Conservation (phyloP, 2,113 vertebrate species). For the Tachycineta bicolor region DNA sequence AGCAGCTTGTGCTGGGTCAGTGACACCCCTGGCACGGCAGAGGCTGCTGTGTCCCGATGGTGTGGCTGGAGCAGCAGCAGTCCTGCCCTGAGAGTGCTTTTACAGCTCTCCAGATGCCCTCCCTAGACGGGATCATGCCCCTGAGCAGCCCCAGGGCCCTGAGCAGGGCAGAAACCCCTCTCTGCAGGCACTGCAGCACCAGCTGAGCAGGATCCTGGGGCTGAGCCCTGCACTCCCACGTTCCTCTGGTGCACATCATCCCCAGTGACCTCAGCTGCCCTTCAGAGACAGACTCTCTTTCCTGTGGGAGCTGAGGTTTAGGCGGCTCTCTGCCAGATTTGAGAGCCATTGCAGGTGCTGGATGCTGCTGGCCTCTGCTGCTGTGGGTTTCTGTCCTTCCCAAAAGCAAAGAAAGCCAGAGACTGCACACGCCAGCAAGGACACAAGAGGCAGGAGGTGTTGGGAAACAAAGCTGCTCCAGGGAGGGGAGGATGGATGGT, state of each 20-base stretch:
- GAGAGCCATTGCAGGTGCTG: not conserved
- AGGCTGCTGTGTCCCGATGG: not conserved
- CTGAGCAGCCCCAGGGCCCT: not conserved
- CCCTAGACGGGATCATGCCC: not conserved
- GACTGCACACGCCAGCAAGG: not conserved
- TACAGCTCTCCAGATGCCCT: not conserved
- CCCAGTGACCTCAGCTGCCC: slow-evolving; percentile 10
- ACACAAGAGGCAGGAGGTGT: not conserved
- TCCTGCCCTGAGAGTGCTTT: not conserved
- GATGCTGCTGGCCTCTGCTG: not conserved
- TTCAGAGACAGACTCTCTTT: not conserved
- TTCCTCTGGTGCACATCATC: not conserved
- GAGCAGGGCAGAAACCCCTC: not conserved
- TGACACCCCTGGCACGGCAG: not conserved
- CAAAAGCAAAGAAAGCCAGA: not conserved
- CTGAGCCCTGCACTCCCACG: not conserved
- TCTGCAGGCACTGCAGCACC: not conserved
- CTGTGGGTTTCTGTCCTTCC: not conserved
- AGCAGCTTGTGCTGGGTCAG: not conserved
- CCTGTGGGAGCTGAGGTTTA: not conserved
- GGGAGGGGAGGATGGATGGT: not conserved
- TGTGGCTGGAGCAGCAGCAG: not conserved
- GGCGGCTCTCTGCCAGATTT: not conserved
- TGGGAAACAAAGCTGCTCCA: not conserved
- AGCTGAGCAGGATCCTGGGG: not conserved